Evolutionary conservation across 2,113 vertebrate species (phyloP).

Genomic region (Callorhinus ursinus): DNA sequence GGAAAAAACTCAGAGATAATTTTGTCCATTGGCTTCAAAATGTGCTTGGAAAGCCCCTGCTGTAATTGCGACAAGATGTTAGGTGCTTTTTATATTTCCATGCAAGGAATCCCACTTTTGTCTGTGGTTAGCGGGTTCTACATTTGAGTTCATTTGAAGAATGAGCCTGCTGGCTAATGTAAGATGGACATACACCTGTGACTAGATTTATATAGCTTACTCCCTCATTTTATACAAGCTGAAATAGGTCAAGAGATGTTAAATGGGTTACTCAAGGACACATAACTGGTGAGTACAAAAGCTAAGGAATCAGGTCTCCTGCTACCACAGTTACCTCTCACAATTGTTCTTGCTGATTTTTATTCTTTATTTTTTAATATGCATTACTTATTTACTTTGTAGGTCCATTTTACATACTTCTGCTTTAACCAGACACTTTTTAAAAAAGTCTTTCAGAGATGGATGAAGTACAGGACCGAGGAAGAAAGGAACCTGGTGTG

Average conservation of each 20-base stretch:
- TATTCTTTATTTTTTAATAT: not conserved
- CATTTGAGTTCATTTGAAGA: not conserved
- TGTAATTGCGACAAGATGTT: not conserved
- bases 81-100: not conserved
- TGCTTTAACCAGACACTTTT: not conserved
- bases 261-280: not conserved
- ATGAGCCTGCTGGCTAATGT: not conserved
- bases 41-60: not conserved
- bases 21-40: not conserved
- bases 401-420: not conserved
- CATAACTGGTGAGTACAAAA: not conserved
- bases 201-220: not conserved
- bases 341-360: not conserved
- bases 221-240: not conserved
- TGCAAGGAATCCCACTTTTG: not conserved
- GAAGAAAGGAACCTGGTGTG: not conserved
- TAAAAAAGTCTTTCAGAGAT: not conserved
- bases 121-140: not conserved
- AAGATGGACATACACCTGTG: not conserved
- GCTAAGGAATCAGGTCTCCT: not conserved
- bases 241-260: not conserved
- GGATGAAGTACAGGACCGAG: not conserved
- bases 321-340: not conserved
- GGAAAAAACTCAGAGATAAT: not conserved
- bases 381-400: not conserved